These are phyloP conservation scores for Lepidostoma basale DNA, from an alignment of 1,140 invertebrate species.

Conservation along the genomic window DNA sequence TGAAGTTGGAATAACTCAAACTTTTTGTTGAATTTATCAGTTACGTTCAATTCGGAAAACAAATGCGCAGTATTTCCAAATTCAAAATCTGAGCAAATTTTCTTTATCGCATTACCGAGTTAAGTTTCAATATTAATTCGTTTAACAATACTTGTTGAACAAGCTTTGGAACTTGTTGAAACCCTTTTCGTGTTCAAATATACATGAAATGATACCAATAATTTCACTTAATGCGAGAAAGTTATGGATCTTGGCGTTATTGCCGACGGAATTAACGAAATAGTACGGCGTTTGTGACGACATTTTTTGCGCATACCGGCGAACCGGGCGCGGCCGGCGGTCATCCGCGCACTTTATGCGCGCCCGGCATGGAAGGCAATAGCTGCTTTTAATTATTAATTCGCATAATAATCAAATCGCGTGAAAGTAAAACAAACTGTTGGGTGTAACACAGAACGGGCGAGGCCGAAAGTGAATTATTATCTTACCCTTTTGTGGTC, in stretches of 20 bases:
- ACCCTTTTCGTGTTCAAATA: neutral
- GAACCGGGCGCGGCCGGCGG: slow-evolving; percentile 8
- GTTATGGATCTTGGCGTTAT: slow-evolving; percentile 1
- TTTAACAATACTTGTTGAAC: neutral
- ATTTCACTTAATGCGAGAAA: neutral
- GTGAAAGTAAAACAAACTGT: slow-evolving; percentile 31
- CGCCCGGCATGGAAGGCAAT: slow-evolving; percentile 7
- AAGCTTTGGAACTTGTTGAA: neutral
- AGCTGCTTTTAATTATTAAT: slow-evolving; percentile 26
- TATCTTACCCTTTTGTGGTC: neutral
- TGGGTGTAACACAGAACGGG: slow-evolving; percentile 23
- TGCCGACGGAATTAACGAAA: neutral
- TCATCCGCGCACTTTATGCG: neutral
- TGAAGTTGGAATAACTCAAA: too few relatives aligned
- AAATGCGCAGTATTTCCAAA: too few relatives aligned
- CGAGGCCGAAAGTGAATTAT: slow-evolving; percentile 23
- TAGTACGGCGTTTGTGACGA: slow-evolving; percentile 7
- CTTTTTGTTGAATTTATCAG: too few relatives aligned
- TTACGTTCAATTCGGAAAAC: too few relatives aligned
- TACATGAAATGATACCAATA: neutral
- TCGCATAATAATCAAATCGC: slow-evolving; percentile 37
- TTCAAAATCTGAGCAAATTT: too few relatives aligned
- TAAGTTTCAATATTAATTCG: neutral
- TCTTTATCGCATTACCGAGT: neutral
- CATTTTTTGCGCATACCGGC: slow-evolving; percentile 18